Evolutionary conservation across 1,140 invertebrate species (phyloP).

Genomic region (Eulimnadia texana): DNA sequence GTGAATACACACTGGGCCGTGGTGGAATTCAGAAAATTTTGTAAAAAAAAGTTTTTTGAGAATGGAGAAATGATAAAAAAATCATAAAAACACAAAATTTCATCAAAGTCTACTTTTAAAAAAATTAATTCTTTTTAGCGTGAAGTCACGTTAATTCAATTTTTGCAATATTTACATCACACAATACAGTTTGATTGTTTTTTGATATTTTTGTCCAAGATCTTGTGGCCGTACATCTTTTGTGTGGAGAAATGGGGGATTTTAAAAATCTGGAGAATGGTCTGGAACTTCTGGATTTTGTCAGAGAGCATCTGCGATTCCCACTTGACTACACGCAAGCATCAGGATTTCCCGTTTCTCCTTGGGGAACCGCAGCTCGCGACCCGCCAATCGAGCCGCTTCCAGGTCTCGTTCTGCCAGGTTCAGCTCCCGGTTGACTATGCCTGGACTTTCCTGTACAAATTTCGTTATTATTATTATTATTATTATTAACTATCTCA

Average conservation of each 20-base stretch:
- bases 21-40: too few species aligned
- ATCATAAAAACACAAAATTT: neutral
- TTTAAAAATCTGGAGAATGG: too few species aligned
- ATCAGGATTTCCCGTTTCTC: constrained; percentile 90
- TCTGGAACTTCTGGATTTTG: neutral
- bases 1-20: too few species aligned
- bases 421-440: constrained; percentile 62
- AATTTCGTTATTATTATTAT: neutral
- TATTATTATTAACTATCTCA: too few species aligned
- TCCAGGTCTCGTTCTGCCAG: constrained; percentile 75
- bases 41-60: neutral
- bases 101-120: neutral
- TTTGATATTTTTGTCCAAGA: too few species aligned
- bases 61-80: neutral
- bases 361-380: constrained; percentile 83
- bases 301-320: constrained; percentile 9
- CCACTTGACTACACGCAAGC: constrained; percentile 62
- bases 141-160: neutral
- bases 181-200: too few species aligned
- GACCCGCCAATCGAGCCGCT: constrained; percentile 70
- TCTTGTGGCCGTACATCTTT: too few species aligned
- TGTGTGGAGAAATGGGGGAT: too few species aligned
- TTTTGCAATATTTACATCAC: neutral
- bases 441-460: constrained; percentile 55
- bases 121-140: neutral